phyloP scores from a whole-genome alignment of 2,113 vertebrate genomes.

The Nestor notabilis region DNA sequence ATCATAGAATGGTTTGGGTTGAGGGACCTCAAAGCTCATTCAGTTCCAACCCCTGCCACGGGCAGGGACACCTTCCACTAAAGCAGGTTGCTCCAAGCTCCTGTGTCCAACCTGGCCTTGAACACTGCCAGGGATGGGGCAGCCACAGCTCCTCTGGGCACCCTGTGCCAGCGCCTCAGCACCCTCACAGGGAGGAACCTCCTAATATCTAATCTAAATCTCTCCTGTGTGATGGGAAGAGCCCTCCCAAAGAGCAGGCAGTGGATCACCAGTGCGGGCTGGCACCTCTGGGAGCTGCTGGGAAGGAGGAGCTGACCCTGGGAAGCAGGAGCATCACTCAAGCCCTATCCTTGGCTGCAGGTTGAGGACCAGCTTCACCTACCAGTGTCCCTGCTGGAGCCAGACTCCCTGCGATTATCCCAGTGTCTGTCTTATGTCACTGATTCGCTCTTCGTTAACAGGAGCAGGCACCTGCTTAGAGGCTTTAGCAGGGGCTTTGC shows the following conservation, averaged over 20 bases:
- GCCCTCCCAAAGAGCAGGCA: not conserved
- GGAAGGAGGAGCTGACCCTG: not conserved
- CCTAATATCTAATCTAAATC: not conserved
- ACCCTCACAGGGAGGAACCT: not conserved
- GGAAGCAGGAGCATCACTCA: not conserved
- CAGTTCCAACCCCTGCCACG: no score
- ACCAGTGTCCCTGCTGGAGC: not conserved
- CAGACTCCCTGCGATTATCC: not conserved
- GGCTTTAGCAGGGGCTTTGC: conserved; percentile 41
- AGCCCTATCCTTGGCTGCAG: not conserved
- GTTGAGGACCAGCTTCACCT: not conserved
- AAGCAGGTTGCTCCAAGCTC: no score
- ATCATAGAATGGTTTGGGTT: not conserved
- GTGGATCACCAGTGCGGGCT: rapidly evolving
- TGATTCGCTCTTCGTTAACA: conserved; percentile 36
- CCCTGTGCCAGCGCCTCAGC: not conserved
- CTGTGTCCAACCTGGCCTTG: no score
- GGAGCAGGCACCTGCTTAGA: conserved; percentile 51
- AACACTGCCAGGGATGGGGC: not conserved
- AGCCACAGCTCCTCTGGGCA: not conserved
- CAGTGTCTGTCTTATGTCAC: not conserved
- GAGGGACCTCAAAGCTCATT: no score
- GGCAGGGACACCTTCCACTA: no score
- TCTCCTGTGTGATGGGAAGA: not conserved
- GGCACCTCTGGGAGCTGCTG: not conserved